A percentile compares a stretch with the other conserved stretches of the same genome.
phyloP scores from a whole-genome alignment of 1,140 invertebrate genomes.

The Chrysoperla carnea region DNA sequence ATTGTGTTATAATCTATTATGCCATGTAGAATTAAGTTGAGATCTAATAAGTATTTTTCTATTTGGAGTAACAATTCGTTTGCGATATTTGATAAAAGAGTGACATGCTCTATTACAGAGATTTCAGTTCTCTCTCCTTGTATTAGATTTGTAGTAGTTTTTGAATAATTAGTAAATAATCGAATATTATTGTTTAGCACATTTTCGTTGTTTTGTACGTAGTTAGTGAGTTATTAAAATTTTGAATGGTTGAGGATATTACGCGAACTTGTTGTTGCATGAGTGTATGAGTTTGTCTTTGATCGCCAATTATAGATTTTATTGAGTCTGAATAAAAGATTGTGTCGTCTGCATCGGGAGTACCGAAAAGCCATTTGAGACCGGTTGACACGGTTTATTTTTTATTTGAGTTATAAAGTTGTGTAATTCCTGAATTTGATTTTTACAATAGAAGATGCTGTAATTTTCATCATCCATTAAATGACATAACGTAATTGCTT shows the following conservation, averaged over 20 bases:
- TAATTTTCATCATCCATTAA: not conserved
- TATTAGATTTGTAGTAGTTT: too few relatives aligned
- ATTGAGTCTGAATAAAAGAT: conserved; percentile 8
- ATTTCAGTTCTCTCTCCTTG: conserved; percentile 3
- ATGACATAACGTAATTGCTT: not conserved
- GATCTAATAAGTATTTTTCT: not conserved
- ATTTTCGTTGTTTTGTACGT: not conserved
- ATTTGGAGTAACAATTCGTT: too few relatives aligned
- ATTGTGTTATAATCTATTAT: not conserved
- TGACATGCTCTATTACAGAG: not conserved
- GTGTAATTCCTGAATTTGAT: conserved; percentile 5
- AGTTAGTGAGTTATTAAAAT: conserved; percentile 4
- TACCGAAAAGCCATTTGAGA: conserved; percentile 14
- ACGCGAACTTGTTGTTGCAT: conserved; percentile 9
- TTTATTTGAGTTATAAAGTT: conserved; percentile 3
- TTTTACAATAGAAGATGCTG: too few relatives aligned
- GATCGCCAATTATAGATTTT: conserved; percentile 5
- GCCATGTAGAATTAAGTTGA: not conserved
- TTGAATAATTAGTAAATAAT: conserved; percentile 1
- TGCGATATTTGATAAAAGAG: conserved; percentile 5
- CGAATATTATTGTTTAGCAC: conserved; percentile 1
- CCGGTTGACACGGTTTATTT: conserved; percentile 5
- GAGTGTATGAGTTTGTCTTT: conserved; percentile 8
- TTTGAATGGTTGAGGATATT: too few relatives aligned
- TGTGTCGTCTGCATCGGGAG: conserved; percentile 10